Percentiles rank a stretch among this genome's conserved stretches.
These are phyloP conservation scores for Carollia perspicillata DNA, from an alignment of 2,113 vertebrate genomes.

Conservation along the genomic window DNA sequence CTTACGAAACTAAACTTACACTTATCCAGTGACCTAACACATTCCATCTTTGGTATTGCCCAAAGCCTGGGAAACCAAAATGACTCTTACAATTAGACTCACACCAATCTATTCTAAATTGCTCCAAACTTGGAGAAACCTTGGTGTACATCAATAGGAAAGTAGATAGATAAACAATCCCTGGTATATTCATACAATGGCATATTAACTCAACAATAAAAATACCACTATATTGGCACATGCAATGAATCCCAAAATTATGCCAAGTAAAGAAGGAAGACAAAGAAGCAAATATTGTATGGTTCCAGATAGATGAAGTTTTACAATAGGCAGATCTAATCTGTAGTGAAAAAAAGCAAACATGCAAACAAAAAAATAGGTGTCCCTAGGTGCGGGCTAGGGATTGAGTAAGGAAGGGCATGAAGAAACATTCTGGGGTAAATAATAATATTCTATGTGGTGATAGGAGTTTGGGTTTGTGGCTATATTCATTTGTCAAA, in stretches of 20 bases:
- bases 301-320: not conserved
- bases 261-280: not conserved
- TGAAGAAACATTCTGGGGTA: not conserved
- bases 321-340: not conserved
- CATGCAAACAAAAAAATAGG: not conserved
- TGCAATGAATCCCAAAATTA: not conserved
- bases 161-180: not conserved
- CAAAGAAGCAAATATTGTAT: not conserved
- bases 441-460: not conserved
- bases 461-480: not conserved
- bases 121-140: not conserved
- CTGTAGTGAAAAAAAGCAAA: not conserved
- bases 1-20: not conserved
- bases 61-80: not conserved
- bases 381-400: not conserved
- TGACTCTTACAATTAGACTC: not conserved
- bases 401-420: not conserved
- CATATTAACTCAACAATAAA: not conserved
- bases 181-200: not conserved
- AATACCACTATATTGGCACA: not conserved
- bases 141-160: not conserved
- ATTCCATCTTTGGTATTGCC: not conserved
- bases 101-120: not conserved
- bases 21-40: not conserved
- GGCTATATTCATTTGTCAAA: not conserved